Conservation (phyloP, 2,888 invertebrate species). For the Chorisops tibialis region DNA sequence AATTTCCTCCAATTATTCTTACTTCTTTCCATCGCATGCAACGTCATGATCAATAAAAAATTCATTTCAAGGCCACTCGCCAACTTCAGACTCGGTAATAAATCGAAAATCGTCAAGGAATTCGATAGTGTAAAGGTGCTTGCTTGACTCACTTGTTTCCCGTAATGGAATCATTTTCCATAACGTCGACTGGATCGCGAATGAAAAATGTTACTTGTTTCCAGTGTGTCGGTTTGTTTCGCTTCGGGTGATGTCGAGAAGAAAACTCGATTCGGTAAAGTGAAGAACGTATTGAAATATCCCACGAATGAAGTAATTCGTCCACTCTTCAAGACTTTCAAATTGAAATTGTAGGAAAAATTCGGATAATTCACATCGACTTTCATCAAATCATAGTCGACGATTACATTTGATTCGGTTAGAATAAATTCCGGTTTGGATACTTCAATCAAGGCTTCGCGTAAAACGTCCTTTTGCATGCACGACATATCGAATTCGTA, state of each 20-base stretch:
- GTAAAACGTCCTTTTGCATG: slow-evolving; percentile 78
- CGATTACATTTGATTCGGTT: slow-evolving; percentile 63
- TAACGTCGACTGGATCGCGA: slow-evolving; percentile 67
- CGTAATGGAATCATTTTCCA: slow-evolving; percentile 60
- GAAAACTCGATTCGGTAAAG: slow-evolving; percentile 58
- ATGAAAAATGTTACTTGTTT: slow-evolving; percentile 80
- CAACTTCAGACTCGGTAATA: too few species aligned
- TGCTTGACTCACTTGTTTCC: too few species aligned
- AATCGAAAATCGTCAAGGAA: too few species aligned
- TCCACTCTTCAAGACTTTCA: slow-evolving; percentile 64
- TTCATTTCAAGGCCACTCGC: too few species aligned
- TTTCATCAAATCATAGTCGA: slow-evolving; percentile 71
- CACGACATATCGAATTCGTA: slow-evolving; percentile 93
- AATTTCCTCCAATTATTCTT: too few species aligned
- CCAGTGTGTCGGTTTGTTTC: slow-evolving; percentile 75
- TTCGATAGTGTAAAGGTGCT: too few species aligned
- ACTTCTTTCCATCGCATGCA: too few species aligned
- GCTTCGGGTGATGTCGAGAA: slow-evolving; percentile 68
- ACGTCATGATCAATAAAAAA: too few species aligned
- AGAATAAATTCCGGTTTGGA: slow-evolving; percentile 61
- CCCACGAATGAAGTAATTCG: slow-evolving; percentile 78
- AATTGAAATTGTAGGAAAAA: slow-evolving; percentile 66
- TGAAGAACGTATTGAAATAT: slow-evolving; percentile 88
- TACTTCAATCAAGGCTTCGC: slow-evolving; percentile 70
- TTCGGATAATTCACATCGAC: slow-evolving; percentile 70